Evolutionary conservation across 1,140 invertebrate genomes (phyloP), one percentile per base, ranked within the genome.

Genomic region (Pachypsylla venusta): DNA sequence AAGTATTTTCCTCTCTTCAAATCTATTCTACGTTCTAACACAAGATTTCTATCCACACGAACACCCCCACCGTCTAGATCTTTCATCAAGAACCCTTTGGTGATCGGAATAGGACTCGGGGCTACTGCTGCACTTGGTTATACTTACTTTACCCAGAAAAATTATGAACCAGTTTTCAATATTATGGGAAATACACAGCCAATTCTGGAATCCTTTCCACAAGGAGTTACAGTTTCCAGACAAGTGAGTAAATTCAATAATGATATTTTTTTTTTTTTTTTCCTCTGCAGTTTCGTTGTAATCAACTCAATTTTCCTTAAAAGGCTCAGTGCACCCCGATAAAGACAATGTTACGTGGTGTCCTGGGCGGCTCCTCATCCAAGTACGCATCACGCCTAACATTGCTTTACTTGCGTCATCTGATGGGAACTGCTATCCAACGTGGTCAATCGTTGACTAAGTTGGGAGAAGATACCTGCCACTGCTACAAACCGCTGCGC

Each of bases 31-130:
- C 16, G 16, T n/a, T 48, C n/a, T 22, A 48, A 48, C 4, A 22
- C n/a, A n/a, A 48, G 42, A 22, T 48, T 48, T 22, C 16, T 48
- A 48, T 48, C 42, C 22, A 48, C 42, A 19, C 42, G 42, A 48
- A n/a, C 42, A 19, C 42, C 42, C 3, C 4, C n/a, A 48, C n/a
- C 22, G 4, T 12, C 16, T 12, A 4, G 22, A 22, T 48, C 42
- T 5, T 48, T 48, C 16, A 7, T 48, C 7, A n/a, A 22, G 16
- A 48, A 48, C 22, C 42, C 42, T 5, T 19, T 48, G 4, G 42
- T 48, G 16, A 19, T 48, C n/a, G 42, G 42, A 48, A 3, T 48
- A 19, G 16, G 7, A 7, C 5, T 48, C 16, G 42, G 42, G 4
- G 42, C n/a, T 10, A 22, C n/a, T 7, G 22, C 4, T 48, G 42